phyloP scores from a whole-genome alignment of 2,888 invertebrate genomes.

The Drosophila hawaiiensis region DNA sequence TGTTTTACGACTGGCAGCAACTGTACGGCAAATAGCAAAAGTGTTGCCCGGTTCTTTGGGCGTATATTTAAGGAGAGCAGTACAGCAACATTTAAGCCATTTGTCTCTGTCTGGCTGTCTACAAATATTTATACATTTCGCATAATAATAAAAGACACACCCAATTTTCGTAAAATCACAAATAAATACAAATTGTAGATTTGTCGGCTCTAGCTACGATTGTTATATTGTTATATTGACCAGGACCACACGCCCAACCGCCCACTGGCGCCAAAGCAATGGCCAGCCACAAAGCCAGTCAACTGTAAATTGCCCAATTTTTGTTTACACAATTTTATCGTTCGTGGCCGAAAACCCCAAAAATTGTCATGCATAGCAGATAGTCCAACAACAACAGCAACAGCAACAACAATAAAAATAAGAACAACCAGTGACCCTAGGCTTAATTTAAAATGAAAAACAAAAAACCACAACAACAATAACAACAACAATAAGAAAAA shows the following conservation, averaged over 20 bases:
- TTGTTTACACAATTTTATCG: constrained; percentile 76
- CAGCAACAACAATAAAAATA: constrained; percentile 25
- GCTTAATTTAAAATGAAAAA: constrained; percentile 59
- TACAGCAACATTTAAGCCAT: constrained; percentile 3
- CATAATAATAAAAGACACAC: constrained; percentile 76
- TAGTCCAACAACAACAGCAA: constrained; percentile 31
- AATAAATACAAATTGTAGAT: constrained; percentile 74
- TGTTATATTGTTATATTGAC: constrained; percentile 28
- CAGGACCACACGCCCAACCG: constrained; percentile 20
- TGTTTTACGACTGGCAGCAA: constrained; percentile 39
- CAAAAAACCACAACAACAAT: constrained; percentile 34
- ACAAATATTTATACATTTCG: constrained; percentile 64
- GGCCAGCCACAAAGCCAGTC: constrained; percentile 79
- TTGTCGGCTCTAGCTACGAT: constrained; percentile 17
- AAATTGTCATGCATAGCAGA: constrained; percentile 65
- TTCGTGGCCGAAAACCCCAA: constrained; percentile 35
- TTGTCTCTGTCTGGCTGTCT: constrained; percentile 23
- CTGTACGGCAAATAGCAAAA: constrained; percentile 31
- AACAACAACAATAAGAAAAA: constrained; percentile 5
- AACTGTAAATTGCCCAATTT: constrained; percentile 79
- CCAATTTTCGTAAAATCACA: constrained; percentile 74
- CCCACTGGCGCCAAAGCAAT: constrained; percentile 59
- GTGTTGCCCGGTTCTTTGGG: constrained; percentile 52
- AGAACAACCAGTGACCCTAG: constrained; percentile 35
- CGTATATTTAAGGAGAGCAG: constrained; percentile 21